phyloP scores from a whole-genome alignment of 2,113 vertebrate species.

The Eidolon helvum region DNA sequence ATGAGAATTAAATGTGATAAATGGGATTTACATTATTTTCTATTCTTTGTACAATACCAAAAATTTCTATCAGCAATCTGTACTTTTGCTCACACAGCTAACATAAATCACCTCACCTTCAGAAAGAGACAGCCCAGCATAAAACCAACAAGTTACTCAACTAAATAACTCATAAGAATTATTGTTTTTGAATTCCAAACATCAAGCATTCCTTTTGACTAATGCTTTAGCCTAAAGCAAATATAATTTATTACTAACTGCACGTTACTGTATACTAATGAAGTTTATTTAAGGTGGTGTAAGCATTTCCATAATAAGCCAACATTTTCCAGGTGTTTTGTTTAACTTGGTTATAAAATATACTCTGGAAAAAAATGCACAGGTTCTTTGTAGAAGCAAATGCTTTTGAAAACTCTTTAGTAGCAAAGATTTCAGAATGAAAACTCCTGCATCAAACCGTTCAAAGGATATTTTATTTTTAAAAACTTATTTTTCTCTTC shows the following conservation, averaged over 20 bases:
- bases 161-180: not conserved
- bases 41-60: not conserved
- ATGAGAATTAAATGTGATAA: conserved; percentile 39
- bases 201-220: conserved; percentile 47
- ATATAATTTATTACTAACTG: conserved; percentile 36
- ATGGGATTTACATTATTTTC: not conserved
- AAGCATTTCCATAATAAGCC: conserved; percentile 68
- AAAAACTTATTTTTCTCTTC: not conserved
- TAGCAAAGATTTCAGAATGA: not conserved
- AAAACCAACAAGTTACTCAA: conserved; percentile 32
- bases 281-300: conserved; percentile 60
- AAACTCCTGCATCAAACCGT: not conserved
- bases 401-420: conserved; percentile 12
- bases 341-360: conserved; percentile 72
- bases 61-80: conserved; percentile 31
- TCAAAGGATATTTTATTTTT: conserved; percentile 3
- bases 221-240: conserved; percentile 16
- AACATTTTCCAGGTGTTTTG: conserved; percentile 40
- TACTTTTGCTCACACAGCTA: not conserved
- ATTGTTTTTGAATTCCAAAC: not conserved
- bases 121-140: not conserved
- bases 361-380: not conserved
- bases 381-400: not conserved
- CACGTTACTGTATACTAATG: not conserved
- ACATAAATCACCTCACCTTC: conserved; percentile 38